Percentiles rank a stretch among this genome's conserved stretches.
Evolutionary conservation across 2,113 vertebrate genomes (phyloP).

Genomic region (Hypanus sabinus): DNA sequence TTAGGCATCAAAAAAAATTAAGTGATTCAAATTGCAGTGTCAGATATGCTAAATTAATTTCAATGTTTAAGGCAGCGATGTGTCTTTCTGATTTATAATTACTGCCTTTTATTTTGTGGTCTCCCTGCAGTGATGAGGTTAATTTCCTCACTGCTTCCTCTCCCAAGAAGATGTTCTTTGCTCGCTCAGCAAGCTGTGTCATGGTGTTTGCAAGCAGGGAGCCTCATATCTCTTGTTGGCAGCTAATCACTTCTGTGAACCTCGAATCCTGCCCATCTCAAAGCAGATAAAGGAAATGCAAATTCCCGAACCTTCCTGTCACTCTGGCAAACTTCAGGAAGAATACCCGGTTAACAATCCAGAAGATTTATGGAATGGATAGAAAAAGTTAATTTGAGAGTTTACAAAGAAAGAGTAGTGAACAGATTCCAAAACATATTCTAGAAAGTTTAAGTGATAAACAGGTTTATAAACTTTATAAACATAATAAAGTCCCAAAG

Average conservation of each 20-base stretch:
- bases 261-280: background rate
- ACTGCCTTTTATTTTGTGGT: background rate
- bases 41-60: background rate
- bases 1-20: too few species aligned
- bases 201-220: background rate
- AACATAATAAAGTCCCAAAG: too few species aligned
- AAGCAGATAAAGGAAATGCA: background rate
- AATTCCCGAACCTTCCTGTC: background rate
- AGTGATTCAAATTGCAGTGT: too few species aligned
- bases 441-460: too few species aligned
- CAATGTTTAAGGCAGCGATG: background rate
- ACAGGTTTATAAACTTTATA: too few species aligned
- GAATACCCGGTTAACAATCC: too few species aligned
- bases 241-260: background rate
- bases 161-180: background rate
- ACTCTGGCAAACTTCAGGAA: too few species aligned
- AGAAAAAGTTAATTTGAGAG: too few species aligned
- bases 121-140: background rate
- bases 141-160: background rate
- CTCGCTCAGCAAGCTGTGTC: background rate
- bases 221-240: background rate
- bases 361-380: too few species aligned
- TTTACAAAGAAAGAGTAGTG: too few species aligned
- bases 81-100: constrained; percentile 14
- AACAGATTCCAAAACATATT: too few species aligned